phyloP scores from a whole-genome alignment of 1,140 invertebrate genomes.

The Rhopalosiphum padi region DNA sequence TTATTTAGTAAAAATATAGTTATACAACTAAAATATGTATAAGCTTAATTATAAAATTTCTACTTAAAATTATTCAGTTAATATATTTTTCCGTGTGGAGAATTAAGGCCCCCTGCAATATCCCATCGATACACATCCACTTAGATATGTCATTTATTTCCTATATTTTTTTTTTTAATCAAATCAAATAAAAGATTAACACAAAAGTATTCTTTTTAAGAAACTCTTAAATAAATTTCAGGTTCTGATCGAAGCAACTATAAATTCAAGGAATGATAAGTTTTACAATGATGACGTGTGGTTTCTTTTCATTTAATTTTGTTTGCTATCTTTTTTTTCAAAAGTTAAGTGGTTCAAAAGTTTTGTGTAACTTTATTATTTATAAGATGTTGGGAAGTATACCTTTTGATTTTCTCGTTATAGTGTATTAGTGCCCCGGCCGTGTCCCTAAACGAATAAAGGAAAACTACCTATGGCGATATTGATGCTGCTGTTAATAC shows the following conservation, averaged over 20 bases:
- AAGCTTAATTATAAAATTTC: too few species aligned
- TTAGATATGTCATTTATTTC: background rate
- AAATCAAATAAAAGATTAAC: background rate
- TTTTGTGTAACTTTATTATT: background rate
- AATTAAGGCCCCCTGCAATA: too few species aligned
- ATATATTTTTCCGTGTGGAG: too few species aligned
- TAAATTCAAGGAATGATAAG: background rate
- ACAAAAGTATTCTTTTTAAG: background rate
- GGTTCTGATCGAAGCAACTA: background rate
- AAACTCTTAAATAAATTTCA: background rate
- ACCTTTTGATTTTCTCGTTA: background rate
- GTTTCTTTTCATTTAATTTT: conserved; percentile 19
- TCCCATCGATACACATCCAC: background rate
- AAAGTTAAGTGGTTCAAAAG: conserved; percentile 1
- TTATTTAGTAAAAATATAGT: too few species aligned
- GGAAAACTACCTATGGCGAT: background rate
- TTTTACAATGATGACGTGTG: background rate
- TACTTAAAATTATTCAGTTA: too few species aligned
- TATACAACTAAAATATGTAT: too few species aligned
- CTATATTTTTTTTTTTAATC: background rate
- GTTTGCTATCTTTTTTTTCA: background rate
- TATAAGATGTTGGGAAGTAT: background rate
- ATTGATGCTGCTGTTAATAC: background rate
- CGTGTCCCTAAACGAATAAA: background rate
- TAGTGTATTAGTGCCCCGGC: background rate